Base-by-base conservation (phyloP, 2,113 vertebrate species). In the Chloroceryle aenea region DNA sequence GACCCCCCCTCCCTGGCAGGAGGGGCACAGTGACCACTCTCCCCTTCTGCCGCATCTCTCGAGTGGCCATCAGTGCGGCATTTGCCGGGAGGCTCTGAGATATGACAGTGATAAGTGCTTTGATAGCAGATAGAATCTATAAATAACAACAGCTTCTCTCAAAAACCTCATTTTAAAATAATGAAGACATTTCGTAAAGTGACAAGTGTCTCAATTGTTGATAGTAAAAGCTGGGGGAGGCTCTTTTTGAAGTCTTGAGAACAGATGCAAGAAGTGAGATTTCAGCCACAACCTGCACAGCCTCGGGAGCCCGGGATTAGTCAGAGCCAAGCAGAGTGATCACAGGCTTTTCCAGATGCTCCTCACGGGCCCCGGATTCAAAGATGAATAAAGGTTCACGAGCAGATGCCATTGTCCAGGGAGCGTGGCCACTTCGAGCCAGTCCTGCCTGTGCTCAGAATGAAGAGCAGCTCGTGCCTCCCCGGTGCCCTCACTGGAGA, bases 71-170 rank as follows among this genome's bases (percentile, higher is more conserved):
- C 92, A 88, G 15, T 30, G 23, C 2, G 2, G 87, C 43, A 14
- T 76, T 87, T 64, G 20, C 56, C 34, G 32, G 78, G 43, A 82
- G 82, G 45, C 78, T 83, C 48, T 50, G 45, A 48, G 72, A 53
- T 73, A 7, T 85, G 88, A 73, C 85, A 88, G 67, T 18, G 84
- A 34, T 48, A 85, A 94, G 69, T 76, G 81, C 89, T 79, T 67
- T 53, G 84, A 79, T 20, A 85, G 93, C 89, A 94, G 87, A 93
- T 72, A 93, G 45, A 76, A 89, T 82, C 91, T 87, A 94, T 93
- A 96, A 96, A 91, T 95, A 96, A 96, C 84, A 96, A 91, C 81
- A 76, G 81, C 73, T 95, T 89, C 77, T 87, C 62, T 85, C 77
- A 87, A 82, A 72, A 66, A 42, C 7, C 77, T 92, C 50, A 71